Evolutionary conservation across 2,113 vertebrate genomes (phyloP).

Genomic region (Cryptotis parvus): DNA sequence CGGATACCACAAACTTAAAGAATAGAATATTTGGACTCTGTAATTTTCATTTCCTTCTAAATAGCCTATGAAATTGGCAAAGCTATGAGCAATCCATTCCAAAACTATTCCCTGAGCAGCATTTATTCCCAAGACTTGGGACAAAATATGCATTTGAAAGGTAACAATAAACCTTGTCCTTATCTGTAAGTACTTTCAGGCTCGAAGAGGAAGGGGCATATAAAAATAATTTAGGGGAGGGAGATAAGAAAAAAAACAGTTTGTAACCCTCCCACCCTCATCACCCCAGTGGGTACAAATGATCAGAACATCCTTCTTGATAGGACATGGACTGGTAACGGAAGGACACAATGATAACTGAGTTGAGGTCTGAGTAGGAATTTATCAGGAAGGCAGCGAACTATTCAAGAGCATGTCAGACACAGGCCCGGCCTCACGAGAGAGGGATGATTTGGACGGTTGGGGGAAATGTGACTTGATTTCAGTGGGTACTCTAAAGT

Average conservation of each 20-base stretch:
- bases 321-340: background rate
- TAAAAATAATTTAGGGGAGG: background rate
- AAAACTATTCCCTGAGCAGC: background rate
- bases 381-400: background rate
- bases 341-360: background rate
- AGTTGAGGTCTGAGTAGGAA: background rate
- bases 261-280: background rate
- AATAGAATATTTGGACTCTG: background rate
- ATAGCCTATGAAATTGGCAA: background rate
- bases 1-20: background rate
- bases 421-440: no score
- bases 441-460: background rate
- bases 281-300: background rate
- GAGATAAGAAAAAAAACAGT: background rate
- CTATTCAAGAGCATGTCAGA: background rate
- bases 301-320: background rate
- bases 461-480: background rate
- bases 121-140: background rate
- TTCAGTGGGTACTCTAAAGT: background rate
- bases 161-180: background rate
- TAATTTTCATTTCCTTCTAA: constrained; percentile 22
- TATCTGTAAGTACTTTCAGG: background rate
- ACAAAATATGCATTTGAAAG: background rate
- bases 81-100: background rate
- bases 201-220: background rate